These are phyloP conservation scores for Loris lydekkerianus DNA, from an alignment of 2,797 vertebrate genomes.

Conservation along the genomic window DNA sequence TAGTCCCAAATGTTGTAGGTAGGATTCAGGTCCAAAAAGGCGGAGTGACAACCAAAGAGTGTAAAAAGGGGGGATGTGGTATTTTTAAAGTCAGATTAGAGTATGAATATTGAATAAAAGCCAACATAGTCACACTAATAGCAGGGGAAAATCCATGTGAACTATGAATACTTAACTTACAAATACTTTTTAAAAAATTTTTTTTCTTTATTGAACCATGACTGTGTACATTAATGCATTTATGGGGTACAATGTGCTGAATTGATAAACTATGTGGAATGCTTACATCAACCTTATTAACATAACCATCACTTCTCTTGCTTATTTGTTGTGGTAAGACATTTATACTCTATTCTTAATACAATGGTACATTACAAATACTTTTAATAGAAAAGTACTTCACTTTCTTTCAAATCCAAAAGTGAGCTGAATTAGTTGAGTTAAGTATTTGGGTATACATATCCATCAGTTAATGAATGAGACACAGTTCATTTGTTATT, in stretches of 20 bases:
- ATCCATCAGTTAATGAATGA: background rate
- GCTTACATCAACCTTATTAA: no score
- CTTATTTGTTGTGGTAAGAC: no score
- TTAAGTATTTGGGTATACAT: background rate
- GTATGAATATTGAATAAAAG: background rate
- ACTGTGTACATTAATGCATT: no score
- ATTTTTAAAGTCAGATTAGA: conserved; percentile 34
- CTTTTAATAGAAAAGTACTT: conserved; percentile 13
- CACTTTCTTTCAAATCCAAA: conserved; percentile 34
- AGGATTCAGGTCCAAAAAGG: background rate
- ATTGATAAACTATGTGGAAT: no score
- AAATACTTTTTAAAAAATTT: background rate
- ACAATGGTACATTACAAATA: background rate
- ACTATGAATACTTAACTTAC: conserved; percentile 2
- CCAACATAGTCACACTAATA: background rate
- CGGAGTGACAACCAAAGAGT: background rate
- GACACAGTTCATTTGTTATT: background rate
- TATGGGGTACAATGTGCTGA: no score
- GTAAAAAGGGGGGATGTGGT: background rate
- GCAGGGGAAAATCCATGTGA: background rate
- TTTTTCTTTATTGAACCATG: no score
- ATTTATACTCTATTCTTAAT: no score
- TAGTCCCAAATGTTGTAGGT: background rate
- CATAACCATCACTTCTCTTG: no score
- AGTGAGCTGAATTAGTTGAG: background rate